Conservation (phyloP, 1,140 invertebrate species). For the Cydia strobilella region DNA sequence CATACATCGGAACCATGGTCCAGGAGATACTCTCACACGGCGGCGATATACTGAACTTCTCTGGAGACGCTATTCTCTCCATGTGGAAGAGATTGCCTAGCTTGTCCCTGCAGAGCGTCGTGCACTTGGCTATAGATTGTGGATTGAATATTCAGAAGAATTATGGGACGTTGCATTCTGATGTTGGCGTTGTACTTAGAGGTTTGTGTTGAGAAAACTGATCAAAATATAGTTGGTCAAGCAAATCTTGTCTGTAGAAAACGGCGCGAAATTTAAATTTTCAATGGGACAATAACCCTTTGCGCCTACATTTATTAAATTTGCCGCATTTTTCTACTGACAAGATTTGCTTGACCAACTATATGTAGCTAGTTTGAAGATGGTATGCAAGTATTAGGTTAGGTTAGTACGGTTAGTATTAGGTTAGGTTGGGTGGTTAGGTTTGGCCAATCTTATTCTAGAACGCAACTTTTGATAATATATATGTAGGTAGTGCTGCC, state of each 20-base stretch:
- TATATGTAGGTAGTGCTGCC: too few relatives aligned
- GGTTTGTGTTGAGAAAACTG: conserved; percentile 53
- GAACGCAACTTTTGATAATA: too few relatives aligned
- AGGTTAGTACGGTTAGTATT: too few relatives aligned
- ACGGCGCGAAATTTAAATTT: too few relatives aligned
- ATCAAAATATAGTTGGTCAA: not conserved
- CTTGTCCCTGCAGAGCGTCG: conserved; percentile 80
- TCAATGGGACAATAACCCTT: too few relatives aligned
- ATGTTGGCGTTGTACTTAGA: conserved; percentile 81
- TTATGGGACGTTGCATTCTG: conserved; percentile 81
- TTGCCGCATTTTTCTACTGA: too few relatives aligned
- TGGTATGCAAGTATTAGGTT: not conserved
- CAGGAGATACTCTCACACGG: conserved; percentile 83
- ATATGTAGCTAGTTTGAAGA: not conserved
- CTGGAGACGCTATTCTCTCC: conserved; percentile 84
- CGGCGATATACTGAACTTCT: conserved; percentile 85
- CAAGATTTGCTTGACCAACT: too few relatives aligned
- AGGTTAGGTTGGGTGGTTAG: too few relatives aligned
- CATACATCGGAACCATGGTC: conserved; percentile 84
- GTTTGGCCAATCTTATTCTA: too few relatives aligned
- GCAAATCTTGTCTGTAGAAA: too few relatives aligned
- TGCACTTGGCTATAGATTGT: conserved; percentile 82
- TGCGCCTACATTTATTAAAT: too few relatives aligned
- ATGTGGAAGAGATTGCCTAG: conserved; percentile 81
- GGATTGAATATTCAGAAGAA: conserved; percentile 84